Evolutionary conservation across 2,113 vertebrate species (phyloP).

Genomic region (Muntiacus reevesi): DNA sequence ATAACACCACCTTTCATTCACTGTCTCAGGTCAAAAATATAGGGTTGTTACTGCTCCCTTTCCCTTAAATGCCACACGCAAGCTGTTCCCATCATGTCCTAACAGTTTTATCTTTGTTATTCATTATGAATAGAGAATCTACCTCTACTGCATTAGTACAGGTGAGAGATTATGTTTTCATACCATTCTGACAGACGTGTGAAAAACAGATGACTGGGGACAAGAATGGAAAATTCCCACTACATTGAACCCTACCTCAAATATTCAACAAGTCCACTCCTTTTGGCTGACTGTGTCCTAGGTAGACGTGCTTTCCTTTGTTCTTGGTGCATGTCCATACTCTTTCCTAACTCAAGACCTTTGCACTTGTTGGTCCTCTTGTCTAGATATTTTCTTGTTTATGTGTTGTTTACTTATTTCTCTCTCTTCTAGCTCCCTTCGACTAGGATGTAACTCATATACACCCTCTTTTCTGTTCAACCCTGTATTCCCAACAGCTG

Average conservation of each 20-base stretch:
- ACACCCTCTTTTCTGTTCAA: background rate
- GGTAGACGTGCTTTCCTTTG: background rate
- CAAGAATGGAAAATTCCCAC: background rate
- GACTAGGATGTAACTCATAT: background rate
- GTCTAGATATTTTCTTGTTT: slow-evolving; percentile 32
- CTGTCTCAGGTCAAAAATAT: background rate
- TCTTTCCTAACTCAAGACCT: background rate
- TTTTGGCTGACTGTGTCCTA: background rate
- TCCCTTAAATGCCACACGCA: background rate
- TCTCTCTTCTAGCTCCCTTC: background rate
- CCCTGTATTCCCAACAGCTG: background rate
- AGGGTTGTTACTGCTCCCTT: background rate
- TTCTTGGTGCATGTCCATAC: background rate
- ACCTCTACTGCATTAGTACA: background rate
- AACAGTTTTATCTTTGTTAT: background rate
- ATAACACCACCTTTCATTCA: background rate
- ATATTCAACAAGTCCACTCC: background rate
- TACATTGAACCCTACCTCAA: background rate
- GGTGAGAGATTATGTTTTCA: background rate
- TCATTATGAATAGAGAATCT: background rate
- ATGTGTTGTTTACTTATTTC: background rate
- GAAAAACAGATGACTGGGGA: background rate
- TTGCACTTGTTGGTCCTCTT: background rate
- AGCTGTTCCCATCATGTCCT: background rate
- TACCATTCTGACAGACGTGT: background rate